Base-by-base conservation (phyloP, 2,888 invertebrate genomes). In the Brenthis hecate region DNA sequence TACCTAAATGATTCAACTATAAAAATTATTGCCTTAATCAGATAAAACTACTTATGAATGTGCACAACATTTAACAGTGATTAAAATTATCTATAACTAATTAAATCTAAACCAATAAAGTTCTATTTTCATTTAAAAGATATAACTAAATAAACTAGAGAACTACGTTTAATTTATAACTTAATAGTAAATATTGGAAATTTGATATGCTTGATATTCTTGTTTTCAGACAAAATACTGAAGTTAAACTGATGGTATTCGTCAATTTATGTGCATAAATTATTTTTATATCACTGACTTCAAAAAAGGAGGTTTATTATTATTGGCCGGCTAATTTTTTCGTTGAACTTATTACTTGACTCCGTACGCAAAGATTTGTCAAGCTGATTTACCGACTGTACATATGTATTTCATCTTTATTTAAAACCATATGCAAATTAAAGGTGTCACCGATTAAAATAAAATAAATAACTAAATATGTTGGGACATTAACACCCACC, bases 41-140 rank as follows among this genome's bases (percentile, higher is more conserved):
- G 83, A 86, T 82, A 80, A 84, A 78, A 80, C 88, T 89, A 89
- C 85, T 85, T 86, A 87, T 82, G 83, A 89, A 89, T 83, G 92
- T 92, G 92, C 92, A 92, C 91, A 90, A 92, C 92, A 92, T 92
- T 92, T 91, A 92, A 92, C 92, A 92, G 92, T 92, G 92, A 90
- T 88, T 87, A 87, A 89, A 91, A 85, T 88, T 88, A 89, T 85
- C 84, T 89, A 87, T 74, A 73, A 81, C 87, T 88, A 89, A 85
- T 83, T 84, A 81, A 71, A 74, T 78, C 85, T 89, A 89, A 85
- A 87, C 79, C 86, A 88, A 87, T 85, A 84, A 85, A 87, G 70
- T 80, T 72, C 53, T 43, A 62, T 60, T 32, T 75, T 77, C 76
- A 76, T 78, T 80, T 76, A 79, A 77, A 81, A 81, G 79, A 76